Evolutionary conservation across 64 coral and sea anemone genomes (phyloP).

Genomic region (Porites lutea): DNA sequence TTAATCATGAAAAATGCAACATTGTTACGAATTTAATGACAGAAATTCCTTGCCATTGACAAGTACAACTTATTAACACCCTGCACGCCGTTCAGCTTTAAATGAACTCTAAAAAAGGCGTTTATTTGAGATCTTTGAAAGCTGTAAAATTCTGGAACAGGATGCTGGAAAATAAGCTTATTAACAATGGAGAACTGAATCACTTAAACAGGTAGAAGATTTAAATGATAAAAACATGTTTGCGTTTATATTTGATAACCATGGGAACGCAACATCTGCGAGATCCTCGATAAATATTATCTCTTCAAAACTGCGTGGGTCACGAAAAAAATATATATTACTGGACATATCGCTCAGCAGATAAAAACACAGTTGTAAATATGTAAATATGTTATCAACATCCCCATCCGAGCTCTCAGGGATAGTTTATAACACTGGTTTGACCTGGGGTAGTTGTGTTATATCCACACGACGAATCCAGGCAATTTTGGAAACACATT

Average conservation of each 20-base stretch:
- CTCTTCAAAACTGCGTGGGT: not conserved
- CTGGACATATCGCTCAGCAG: too few species aligned
- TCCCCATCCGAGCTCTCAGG: too few species aligned
- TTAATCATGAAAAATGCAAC: not conserved
- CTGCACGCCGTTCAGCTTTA: not conserved
- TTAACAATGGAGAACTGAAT: not conserved
- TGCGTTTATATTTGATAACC: not conserved
- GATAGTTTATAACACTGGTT: too few species aligned
- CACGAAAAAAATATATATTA: not conserved
- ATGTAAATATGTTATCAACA: too few species aligned
- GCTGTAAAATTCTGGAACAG: not conserved
- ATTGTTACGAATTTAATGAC: conserved; percentile 16
- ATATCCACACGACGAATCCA: too few species aligned
- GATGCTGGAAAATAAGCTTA: not conserved
- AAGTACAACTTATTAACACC: not conserved
- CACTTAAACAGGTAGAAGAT: conserved; percentile 28
- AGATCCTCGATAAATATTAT: not conserved
- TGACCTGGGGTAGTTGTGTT: too few species aligned
- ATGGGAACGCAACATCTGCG: not conserved
- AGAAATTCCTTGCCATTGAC: not conserved
- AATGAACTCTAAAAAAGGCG: not conserved
- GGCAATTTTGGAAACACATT: too few species aligned
- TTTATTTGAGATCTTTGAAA: not conserved
- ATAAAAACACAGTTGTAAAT: too few species aligned
- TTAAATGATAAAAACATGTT: conserved; percentile 4